Evolutionary conservation across 2,888 invertebrate genomes (phyloP).

Genomic region (Hirtodrosophila confusa): DNA sequence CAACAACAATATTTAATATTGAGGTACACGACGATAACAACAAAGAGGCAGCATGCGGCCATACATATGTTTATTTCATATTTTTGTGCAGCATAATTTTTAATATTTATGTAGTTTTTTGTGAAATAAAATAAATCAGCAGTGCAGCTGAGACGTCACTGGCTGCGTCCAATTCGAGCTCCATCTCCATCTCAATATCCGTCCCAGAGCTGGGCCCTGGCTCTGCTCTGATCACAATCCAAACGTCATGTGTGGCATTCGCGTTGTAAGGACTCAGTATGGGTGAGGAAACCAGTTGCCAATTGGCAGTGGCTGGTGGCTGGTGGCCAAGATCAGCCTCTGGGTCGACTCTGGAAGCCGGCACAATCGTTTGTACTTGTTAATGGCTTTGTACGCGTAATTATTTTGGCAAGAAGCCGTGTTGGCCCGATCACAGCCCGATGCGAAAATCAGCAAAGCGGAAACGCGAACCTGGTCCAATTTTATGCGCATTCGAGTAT

Average conservation of each 20-base stretch:
- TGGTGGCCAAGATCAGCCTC: slow-evolving; percentile 33
- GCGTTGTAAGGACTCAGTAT: slow-evolving; percentile 36
- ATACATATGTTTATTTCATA: slow-evolving; percentile 71
- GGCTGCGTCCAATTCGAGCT: neutral
- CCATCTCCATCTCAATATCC: neutral
- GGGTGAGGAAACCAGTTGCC: slow-evolving; percentile 53
- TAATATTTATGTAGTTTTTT: slow-evolving; percentile 73
- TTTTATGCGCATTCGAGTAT: slow-evolving; percentile 26
- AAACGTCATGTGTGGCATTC: slow-evolving; percentile 76
- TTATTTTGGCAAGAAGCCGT: slow-evolving; percentile 77
- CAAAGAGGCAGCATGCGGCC: slow-evolving; percentile 24
- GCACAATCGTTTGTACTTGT: slow-evolving; percentile 78
- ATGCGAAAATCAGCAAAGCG: slow-evolving; percentile 49
- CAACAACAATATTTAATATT: slow-evolving; percentile 10
- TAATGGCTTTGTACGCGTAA: slow-evolving; percentile 78
- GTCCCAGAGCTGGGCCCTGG: slow-evolving; percentile 10
- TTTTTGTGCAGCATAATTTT: slow-evolving; percentile 70
- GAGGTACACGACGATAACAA: slow-evolving; percentile 19
- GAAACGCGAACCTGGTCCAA: slow-evolving; percentile 52
- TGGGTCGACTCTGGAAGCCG: slow-evolving; percentile 41
- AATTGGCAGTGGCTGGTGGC: slow-evolving; percentile 30
- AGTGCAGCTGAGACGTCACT: slow-evolving; percentile 63
- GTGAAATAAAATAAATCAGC: slow-evolving; percentile 76
- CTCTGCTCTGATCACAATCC: slow-evolving; percentile 36
- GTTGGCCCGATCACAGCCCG: slow-evolving; percentile 34